Base-by-base conservation (phyloP, 2,797 vertebrate species). In the Poliocrania exsul region DNA sequence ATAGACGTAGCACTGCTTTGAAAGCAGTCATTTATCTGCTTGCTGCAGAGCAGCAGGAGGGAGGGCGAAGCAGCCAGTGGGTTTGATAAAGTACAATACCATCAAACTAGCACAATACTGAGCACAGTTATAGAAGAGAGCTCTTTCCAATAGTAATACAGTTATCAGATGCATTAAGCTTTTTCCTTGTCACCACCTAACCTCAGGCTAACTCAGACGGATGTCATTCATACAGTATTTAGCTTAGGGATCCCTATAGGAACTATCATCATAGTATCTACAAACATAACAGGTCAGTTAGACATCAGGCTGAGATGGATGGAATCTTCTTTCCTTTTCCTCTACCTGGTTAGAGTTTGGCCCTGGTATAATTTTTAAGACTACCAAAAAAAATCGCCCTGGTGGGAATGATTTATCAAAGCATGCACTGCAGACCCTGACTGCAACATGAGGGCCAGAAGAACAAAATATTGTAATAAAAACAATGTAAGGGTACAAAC, bases 21-120 rank as follows among this genome's bases (percentile, higher is more conserved):
- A 94, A 94, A 92, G 84, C 49, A 91, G 74, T 65, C 67, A 75
- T 95, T 96, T 94, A 94, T 93, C 89, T 88, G 46, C 83, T 91
- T 50, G 28, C 81, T 93, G 87, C 85, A 93, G 90, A 92, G 88
- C 88, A 67, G 91, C 70, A 46, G 88, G 51, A 78, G 62, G 85
- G 82, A 90, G 91, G 79, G 40, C 61, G 65, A 69, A 92, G 80
- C 46, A 85, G 53, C 53, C 20, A 16, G 50, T 84, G 84, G 46
- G 50, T 75, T 96, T 95, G 95, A 82, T 28, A 75, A 75, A 73
- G 71, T 35, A 74, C 91, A 92, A 87, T 82, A 44, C 33, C 60
- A 66, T 71, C 88, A 95, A 78, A 88, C 46, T 92, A 85, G 89
- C 65, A 84, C 88, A 91, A 90, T 88, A 57, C 65, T 35, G 60